A percentile compares a stretch with the other conserved stretches of the same genome.
Conservation (phyloP, 2,888 invertebrate genomes). For the Clistopyga incitator region DNA sequence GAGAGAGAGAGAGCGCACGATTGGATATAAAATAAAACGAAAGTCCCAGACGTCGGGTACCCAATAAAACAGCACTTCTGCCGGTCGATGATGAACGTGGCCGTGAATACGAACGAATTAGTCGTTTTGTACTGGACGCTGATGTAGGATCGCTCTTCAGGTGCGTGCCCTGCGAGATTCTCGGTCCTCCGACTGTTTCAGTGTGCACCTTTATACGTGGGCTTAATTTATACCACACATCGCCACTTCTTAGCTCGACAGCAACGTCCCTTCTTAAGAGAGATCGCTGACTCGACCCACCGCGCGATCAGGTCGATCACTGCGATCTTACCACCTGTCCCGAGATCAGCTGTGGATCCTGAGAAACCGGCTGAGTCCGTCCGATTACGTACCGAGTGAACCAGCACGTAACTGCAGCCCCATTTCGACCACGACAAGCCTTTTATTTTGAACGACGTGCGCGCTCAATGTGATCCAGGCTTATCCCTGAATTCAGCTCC, state of each 20-base stretch:
- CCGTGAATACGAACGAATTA: background rate
- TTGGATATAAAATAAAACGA: constrained; percentile 5
- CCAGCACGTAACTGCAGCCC: background rate
- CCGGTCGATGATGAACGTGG: constrained; percentile 24
- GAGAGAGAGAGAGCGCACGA: background rate
- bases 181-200: constrained; percentile 1
- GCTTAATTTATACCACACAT: background rate
- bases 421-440: background rate
- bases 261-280: constrained; percentile 2
- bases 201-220: background rate
- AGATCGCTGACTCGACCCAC: constrained; percentile 29
- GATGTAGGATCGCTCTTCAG: constrained; percentile 29
- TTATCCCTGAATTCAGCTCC: background rate
- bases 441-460: constrained; percentile 5
- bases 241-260: background rate
- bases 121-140: constrained; percentile 26
- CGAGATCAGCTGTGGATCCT: constrained; percentile 46
- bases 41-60: constrained; percentile 18
- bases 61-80: constrained; percentile 6
- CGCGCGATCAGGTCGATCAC: constrained; percentile 42
- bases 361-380: constrained; percentile 26
- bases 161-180: constrained; percentile 12
- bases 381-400: constrained; percentile 3
- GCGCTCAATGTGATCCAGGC: background rate
- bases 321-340: constrained; percentile 44